Evolutionary conservation across 2,797 vertebrate species (phyloP), one percentile per base, ranked within the genome.

Genomic region (Gallinago solitaria): DNA sequence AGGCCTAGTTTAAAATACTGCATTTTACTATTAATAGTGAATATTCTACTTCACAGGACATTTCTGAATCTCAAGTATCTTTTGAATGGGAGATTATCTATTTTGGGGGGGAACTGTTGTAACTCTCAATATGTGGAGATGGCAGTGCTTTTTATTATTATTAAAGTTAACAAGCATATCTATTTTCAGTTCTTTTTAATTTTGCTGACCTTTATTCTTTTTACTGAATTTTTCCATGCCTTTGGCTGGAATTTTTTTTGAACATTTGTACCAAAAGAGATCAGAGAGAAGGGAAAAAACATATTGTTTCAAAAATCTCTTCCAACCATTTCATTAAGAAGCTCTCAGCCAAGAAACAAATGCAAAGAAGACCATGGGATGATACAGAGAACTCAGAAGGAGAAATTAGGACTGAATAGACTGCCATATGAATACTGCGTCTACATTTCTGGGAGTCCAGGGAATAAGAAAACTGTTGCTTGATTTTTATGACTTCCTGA

Each of bases 101-200:
- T n/a, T 45, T 11, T 6, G 2, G 0, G 3, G 24, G 0, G 3
- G 27, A 43, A 27, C 2, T 11, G 16, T 41, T 60, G 2, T 20
- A 59, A n/a, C 51, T 75, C 50, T 63, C 20, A 51, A 37, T 47
- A 70, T 21, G 27, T 57, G 25, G 7, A 54, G 21, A 83, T 78
- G 6, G 12, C 2, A 30, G 9, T 32, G 27, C 2, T 75, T 39
- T 28, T 60, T 43, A 28, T 33, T 50, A 23, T 48, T 63, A 25
- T 35, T 63, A 33, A 70, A 33, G 12, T 61, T 73, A 80, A 30
- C 9, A 16, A 76, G 23, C 6, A 27, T 6, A 61, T 53, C 6
- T 61, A 24, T 51, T 83, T 83, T 65, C 24, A 64, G 19, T 39
- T 74, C 11, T 37, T 83, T 92, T 88, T 33, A 33, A 56, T 74